Evolutionary conservation across 2,888 invertebrate species (phyloP), one percentile per base, ranked within the genome.

Genomic region (Patella depressa): DNA sequence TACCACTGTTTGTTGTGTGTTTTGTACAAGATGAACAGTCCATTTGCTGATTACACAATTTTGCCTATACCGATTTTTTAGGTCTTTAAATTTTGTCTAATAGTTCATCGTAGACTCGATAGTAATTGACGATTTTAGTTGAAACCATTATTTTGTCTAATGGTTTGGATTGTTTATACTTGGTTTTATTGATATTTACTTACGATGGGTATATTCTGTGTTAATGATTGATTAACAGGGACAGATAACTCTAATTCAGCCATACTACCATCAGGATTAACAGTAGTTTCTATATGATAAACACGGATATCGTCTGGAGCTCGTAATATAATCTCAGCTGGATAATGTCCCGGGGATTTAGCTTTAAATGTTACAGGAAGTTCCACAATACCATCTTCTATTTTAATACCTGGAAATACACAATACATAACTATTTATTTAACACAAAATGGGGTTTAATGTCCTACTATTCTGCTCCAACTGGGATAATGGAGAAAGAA

Each of bases 161-260:
- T 2, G 2, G 29, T 29, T 29, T 29, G 29, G 29, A 29, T 29
- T 29, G 29, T 29, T 29, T 3, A 2, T 29, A 29, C 2, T 29
- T 45, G 71, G 71, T 45, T n/a, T 17, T n/a, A 34, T 12, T 45
- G 55, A n/a, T 11, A n/a, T 15, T 45, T 34, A 84, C 90, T 86
- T 86, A 91, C 91, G 72, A 92, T 84, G 3, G 92, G 91, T 71
- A 92, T 90, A 76, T 90, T 85, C 82, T 92, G 92, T 14, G 87
- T 85, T 59, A 91, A 83, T 76, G 88, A 84, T 81, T 91, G 88
- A 76, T 90, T 89, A 7, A 91, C 89, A 0, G 91, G 90, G 34
- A 90, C 83, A 54, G 83, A 79, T 80, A 92, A 91, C 74, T 88
- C 86, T n/a, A 92, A 80, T 78, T 89, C 86, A n/a, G 91, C 89